Evolutionary conservation across 2,113 vertebrate species (phyloP).

Genomic region (Sander lucioperca): DNA sequence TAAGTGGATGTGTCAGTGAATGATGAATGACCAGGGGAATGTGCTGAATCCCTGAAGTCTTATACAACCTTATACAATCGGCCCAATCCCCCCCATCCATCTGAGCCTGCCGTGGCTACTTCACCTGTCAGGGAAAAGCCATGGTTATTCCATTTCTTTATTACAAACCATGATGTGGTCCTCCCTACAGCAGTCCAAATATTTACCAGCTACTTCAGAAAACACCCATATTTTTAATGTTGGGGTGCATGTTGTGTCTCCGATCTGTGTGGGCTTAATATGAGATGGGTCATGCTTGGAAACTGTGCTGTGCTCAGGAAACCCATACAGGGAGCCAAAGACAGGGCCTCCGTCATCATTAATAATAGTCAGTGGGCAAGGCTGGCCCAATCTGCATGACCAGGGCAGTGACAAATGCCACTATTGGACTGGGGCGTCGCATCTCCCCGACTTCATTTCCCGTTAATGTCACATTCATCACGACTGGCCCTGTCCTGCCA

Average conservation of each 20-base stretch:
- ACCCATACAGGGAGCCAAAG: constrained; percentile 74
- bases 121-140: constrained; percentile 78
- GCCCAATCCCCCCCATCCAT: constrained; percentile 72
- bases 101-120: constrained; percentile 64
- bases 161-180: constrained; percentile 47
- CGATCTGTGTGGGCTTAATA: constrained; percentile 22
- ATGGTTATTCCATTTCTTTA: constrained; percentile 74
- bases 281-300: constrained; percentile 58
- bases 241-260: constrained; percentile 32
- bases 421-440: constrained; percentile 76
- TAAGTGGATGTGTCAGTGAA: constrained; percentile 77
- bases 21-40: constrained; percentile 82
- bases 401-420: constrained; percentile 84
- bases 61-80: constrained; percentile 69
- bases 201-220: constrained; percentile 1
- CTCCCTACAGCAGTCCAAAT: constrained; percentile 26
- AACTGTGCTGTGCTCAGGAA: constrained; percentile 53
- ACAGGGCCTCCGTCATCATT: constrained; percentile 78
- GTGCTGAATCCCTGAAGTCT: constrained; percentile 77
- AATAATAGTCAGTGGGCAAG: constrained; percentile 79
- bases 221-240: constrained; percentile 24
- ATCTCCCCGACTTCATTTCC: constrained; percentile 81
- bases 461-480: constrained; percentile 85
- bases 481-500: constrained; percentile 69
- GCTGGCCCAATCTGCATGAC: constrained; percentile 79